A percentile compares a stretch with the other conserved stretches of the same genome.
Conservation (phyloP, 1,140 invertebrate genomes). For the Sitobion miscanthi region DNA sequence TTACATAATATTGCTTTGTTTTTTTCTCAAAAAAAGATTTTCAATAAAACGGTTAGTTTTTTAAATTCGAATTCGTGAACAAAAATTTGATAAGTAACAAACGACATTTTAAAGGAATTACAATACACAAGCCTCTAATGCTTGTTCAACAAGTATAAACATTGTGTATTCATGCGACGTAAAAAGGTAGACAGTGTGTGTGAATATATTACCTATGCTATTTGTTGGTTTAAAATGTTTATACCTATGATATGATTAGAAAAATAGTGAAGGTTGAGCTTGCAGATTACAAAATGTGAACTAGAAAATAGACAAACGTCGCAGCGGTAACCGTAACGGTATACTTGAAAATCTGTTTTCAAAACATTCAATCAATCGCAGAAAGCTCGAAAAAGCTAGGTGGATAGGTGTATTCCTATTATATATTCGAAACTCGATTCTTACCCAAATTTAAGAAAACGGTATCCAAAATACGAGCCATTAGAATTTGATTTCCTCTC, state of each 20-base stretch:
- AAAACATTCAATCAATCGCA: too few species aligned
- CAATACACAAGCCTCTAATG: background rate
- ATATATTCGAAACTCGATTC: background rate
- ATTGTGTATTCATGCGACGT: background rate
- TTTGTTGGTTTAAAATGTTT: background rate
- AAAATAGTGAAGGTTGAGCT: background rate
- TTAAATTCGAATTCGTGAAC: background rate
- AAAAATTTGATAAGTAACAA: background rate
- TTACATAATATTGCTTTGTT: background rate
- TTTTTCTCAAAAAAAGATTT: background rate
- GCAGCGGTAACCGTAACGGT: too few species aligned
- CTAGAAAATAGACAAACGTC: background rate
- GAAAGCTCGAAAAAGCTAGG: background rate
- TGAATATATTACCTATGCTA: background rate
- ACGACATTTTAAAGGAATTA: background rate
- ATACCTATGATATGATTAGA: background rate
- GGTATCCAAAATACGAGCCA: background rate
- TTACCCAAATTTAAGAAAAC: conserved; percentile 38
- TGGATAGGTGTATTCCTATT: too few species aligned
- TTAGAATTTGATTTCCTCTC: conserved; percentile 26
- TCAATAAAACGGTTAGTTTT: background rate
- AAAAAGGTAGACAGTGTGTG: background rate
- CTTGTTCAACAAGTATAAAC: background rate
- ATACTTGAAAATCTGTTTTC: background rate
- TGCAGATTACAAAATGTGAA: background rate